These are phyloP conservation scores for Phasia obesa DNA, from an alignment of 2,888 invertebrate genomes.

Conservation along the genomic window DNA sequence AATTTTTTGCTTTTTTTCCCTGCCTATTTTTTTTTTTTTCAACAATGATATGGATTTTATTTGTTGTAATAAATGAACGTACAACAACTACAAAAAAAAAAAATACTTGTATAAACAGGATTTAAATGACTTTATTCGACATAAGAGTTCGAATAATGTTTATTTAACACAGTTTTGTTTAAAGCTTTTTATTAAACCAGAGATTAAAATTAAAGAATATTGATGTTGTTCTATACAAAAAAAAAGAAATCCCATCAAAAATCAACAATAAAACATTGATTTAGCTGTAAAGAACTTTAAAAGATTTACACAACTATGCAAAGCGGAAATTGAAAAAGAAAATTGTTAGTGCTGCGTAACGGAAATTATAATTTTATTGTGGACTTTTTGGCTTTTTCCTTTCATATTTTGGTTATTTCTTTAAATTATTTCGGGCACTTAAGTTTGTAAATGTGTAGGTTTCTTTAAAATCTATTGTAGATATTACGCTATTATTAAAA, in stretches of 20 bases:
- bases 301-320: constrained; percentile 16
- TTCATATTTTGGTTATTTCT: neutral
- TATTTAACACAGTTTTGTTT: constrained; percentile 69
- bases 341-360: constrained; percentile 47
- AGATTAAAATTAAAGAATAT: constrained; percentile 32
- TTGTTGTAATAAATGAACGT: constrained; percentile 61
- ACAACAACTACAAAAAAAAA: too few species aligned
- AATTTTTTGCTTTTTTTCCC: constrained; percentile 26
- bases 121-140: constrained; percentile 66
- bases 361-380: constrained; percentile 68
- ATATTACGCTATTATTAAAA: constrained; percentile 47
- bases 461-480: constrained; percentile 7
- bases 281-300: constrained; percentile 16
- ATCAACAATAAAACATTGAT: constrained; percentile 30
- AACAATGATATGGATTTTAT: constrained; percentile 64
- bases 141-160: constrained; percentile 50
- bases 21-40: constrained; percentile 42
- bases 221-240: neutral
- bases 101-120: constrained; percentile 58
- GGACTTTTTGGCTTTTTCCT: neutral
- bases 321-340: constrained; percentile 61
- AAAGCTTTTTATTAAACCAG: constrained; percentile 25
- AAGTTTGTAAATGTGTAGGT: neutral
- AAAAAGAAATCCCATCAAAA: neutral
- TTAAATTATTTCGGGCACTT: too few species aligned